Conservation (phyloP, 2,888 invertebrate species). For the Isoperla grammatica region DNA sequence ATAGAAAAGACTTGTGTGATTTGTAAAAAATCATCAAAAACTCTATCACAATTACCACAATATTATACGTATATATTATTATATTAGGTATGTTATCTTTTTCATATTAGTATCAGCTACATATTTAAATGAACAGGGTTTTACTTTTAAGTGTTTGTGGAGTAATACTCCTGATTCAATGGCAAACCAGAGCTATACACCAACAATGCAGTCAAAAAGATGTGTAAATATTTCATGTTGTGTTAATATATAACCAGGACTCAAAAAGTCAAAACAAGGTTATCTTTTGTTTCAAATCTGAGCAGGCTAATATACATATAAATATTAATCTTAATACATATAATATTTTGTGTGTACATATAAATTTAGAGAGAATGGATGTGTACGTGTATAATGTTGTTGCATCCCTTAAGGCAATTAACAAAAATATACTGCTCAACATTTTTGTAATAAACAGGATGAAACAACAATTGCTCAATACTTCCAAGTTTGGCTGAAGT, state of each 20-base stretch:
- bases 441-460: conserved; percentile 9
- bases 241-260: not conserved
- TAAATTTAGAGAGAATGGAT: conserved; percentile 28
- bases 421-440: conserved; percentile 32
- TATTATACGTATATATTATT: conserved; percentile 30
- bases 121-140: conserved; percentile 5
- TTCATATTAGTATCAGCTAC: conserved; percentile 4
- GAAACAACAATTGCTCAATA: not conserved
- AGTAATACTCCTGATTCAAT: no score
- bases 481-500: no score
- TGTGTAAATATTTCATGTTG: conserved; percentile 33
- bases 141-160: not conserved
- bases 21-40: conserved; percentile 62
- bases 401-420: conserved; percentile 33
- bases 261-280: conserved; percentile 29
- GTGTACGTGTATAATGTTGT: conserved; percentile 33
- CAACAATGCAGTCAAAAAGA: conserved; percentile 31
- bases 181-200: no score
- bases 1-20: conserved; percentile 52
- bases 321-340: conserved; percentile 21
- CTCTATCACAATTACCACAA: conserved; percentile 55
- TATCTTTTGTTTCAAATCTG: conserved; percentile 31
- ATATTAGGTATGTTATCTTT: conserved; percentile 27
- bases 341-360: not conserved
- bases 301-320: conserved; percentile 32